phyloP scores from a whole-genome alignment of 2,113 vertebrate genomes.

The Perca fluviatilis region DNA sequence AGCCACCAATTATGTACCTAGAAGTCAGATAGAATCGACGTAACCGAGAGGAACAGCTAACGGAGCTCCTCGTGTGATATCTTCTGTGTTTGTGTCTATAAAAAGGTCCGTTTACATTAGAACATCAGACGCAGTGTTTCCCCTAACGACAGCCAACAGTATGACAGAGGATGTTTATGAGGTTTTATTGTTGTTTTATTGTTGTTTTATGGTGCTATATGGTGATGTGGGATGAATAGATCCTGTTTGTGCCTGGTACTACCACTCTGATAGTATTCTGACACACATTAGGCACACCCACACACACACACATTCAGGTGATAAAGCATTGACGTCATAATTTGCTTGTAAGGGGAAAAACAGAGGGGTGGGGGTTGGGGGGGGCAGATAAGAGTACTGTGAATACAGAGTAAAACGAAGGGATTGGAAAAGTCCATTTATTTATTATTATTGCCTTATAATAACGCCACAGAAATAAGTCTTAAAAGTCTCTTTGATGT shows the following conservation, averaged over 20 bases:
- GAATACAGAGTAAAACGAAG: neutral
- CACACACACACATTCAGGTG: neutral
- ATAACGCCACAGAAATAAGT: neutral
- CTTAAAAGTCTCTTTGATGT: neutral
- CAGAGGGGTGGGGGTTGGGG: neutral
- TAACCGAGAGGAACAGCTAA: neutral
- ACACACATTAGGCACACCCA: neutral
- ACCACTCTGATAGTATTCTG: neutral
- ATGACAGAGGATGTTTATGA: neutral
- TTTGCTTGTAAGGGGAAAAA: neutral
- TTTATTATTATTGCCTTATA: neutral
- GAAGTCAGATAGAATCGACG: neutral
- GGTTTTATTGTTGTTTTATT: neutral
- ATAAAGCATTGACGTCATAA: neutral
- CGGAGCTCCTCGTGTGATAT: neutral
- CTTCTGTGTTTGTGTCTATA: neutral
- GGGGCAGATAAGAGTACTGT: neutral
- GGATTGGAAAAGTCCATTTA: neutral
- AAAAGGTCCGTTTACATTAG: neutral
- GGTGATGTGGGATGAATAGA: neutral
- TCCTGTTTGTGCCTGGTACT: slow-evolving; percentile 13
- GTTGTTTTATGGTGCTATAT: neutral
- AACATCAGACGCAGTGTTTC: neutral
- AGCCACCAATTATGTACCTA: neutral
- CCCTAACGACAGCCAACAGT: neutral